These are phyloP conservation scores for Pediacus dermestoides DNA, from an alignment of 2,888 invertebrate genomes.

Conservation along the genomic window DNA sequence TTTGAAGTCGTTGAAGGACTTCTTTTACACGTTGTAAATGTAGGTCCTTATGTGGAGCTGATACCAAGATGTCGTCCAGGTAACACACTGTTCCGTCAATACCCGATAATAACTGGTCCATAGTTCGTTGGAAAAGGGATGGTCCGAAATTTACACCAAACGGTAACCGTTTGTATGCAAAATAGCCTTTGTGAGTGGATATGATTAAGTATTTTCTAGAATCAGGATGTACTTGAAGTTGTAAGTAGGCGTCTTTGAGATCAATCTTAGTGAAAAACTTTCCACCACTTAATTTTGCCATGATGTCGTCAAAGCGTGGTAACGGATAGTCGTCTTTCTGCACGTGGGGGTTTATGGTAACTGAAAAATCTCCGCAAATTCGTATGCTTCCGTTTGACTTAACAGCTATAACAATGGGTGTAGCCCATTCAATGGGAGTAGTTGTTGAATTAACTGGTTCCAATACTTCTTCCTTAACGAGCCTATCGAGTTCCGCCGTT, in stretches of 20 bases:
- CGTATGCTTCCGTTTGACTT: constrained; percentile 28
- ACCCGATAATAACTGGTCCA: constrained; percentile 17
- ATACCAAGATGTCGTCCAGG: constrained; percentile 11
- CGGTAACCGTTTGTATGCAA: constrained; percentile 16
- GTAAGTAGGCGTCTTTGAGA: constrained; percentile 16
- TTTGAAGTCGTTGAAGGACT: not conserved
- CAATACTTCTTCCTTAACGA: too few relatives aligned
- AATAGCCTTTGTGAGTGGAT: constrained; percentile 11
- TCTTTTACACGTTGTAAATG: constrained; percentile 3
- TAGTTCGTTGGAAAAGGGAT: constrained; percentile 17
- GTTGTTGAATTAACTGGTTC: too few relatives aligned
- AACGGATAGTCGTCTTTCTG: constrained; percentile 8
- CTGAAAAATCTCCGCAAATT: constrained; percentile 32
- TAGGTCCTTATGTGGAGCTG: constrained; percentile 6
- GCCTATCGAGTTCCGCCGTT: too few relatives aligned
- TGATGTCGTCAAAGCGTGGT: not conserved
- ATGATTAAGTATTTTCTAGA: constrained; percentile 2
- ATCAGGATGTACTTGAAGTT: constrained; percentile 15
- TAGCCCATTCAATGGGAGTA: constrained; percentile 32
- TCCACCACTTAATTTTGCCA: constrained; percentile 26
- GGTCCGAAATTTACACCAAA: constrained; percentile 21
- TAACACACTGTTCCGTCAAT: constrained; percentile 12
- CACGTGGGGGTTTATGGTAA: constrained; percentile 35
- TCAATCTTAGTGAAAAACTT: constrained; percentile 31
- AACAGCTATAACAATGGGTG: constrained; percentile 31